Evolutionary conservation across 1,140 invertebrate species (phyloP).

Genomic region (Drosophila miranda): DNA sequence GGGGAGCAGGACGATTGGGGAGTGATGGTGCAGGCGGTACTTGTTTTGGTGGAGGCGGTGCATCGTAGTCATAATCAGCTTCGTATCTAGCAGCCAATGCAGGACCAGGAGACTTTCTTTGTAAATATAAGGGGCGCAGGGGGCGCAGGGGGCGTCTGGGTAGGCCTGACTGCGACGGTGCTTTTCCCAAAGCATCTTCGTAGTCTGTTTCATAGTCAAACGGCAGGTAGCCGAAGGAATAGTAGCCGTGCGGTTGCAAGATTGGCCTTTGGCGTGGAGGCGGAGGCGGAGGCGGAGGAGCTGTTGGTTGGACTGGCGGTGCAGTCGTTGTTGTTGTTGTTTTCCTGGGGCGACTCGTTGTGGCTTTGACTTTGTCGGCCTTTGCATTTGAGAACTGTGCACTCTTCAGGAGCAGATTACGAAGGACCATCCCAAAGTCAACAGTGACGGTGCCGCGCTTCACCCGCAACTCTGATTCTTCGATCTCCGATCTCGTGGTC

Average conservation of each 20-base stretch:
- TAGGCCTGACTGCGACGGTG: conserved; percentile 6
- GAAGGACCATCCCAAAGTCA: conserved; percentile 59
- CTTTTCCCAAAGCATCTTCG: conserved; percentile 7
- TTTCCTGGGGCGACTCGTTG: conserved; percentile 37
- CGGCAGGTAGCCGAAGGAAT: conserved; percentile 34
- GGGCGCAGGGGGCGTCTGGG: conserved; percentile 15
- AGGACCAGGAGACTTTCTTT: neutral
- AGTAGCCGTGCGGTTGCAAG: conserved; percentile 51
- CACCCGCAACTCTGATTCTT: neutral
- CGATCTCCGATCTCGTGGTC: neutral
- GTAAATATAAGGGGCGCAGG: conserved; percentile 1
- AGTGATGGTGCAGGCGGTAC: conserved; percentile 16
- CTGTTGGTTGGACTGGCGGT: conserved; percentile 13
- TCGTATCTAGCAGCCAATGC: conserved; percentile 26
- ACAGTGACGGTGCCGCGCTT: conserved; percentile 54
- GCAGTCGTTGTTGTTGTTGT: conserved; percentile 31
- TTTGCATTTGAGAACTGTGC: conserved; percentile 61
- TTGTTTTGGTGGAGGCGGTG: conserved; percentile 16
- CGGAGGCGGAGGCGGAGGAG: conserved; percentile 15
- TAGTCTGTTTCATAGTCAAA: conserved; percentile 49
- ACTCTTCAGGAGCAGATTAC: conserved; percentile 64
- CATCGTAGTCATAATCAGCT: conserved; percentile 59
- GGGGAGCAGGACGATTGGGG: neutral
- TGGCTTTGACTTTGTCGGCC: conserved; percentile 19
- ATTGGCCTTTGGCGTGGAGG: conserved; percentile 31